Evolutionary conservation across 1,140 invertebrate species (phyloP), one percentile per base, ranked within the genome.

Genomic region (Megalonaias nervosa): DNA sequence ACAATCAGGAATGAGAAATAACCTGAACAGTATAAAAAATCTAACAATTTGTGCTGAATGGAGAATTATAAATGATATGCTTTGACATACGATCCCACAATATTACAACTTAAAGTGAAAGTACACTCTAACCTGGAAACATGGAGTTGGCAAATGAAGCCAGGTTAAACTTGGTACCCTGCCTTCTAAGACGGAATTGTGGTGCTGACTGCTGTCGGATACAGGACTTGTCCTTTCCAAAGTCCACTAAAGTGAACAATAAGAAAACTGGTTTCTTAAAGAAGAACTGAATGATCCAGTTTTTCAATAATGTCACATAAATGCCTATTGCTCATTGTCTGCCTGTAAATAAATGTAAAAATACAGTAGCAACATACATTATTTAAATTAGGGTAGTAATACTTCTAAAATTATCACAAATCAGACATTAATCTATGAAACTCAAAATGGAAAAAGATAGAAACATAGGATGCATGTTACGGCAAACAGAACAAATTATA

Each of bases 151-250:
- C 93, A 91, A 96, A 95, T 93, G 84, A 83, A 26, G 87, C 86
- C 14, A 89, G 82, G 66, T 91, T 90, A 71, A 89, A 83, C 67
- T 89, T 89, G 90, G 93, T 93, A 92, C 95, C 82, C 66, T 87
- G 79, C 23, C 88, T 74, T 2, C 82, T 95, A 89, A 97, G 92
- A 88, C 95, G 96, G 91, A 98, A 97, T 86, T 96, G 88, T 16
- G 89, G 89, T 15, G 89, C 89, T 15, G 88, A 89, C 82, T 89
- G 87, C 74, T 90, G 89, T 13, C 89, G 79, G 17, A 86, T 77
- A 76, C 85, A 90, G 1, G 85, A 74, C 66, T 88, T 89, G 60
- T 89, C 87, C 67, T 86, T 87, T 13, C 80, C 85, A 31, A 74
- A 60, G 64, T 81, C 80, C 31, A 79, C 71, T 77, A 60, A 61